These are phyloP conservation scores for Gymnocheta viridis DNA, from an alignment of 2,888 invertebrate species.

Conservation along the genomic window DNA sequence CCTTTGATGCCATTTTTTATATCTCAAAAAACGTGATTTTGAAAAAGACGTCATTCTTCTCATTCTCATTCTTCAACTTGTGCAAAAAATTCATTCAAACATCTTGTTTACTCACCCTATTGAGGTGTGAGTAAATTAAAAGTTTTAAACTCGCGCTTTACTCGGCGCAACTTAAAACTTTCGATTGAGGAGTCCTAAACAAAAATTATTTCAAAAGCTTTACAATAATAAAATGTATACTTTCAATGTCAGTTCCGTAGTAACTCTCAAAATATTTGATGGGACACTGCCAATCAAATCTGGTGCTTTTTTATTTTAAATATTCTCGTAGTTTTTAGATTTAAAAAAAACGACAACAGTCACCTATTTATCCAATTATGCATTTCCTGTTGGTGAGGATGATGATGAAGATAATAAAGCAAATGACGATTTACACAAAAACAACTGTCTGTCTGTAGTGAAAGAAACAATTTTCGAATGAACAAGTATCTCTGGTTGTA, in stretches of 20 bases:
- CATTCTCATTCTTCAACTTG: too few relatives aligned
- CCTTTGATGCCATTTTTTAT: too few relatives aligned
- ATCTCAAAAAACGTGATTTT: too few relatives aligned
- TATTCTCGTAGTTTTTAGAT: constrained; percentile 1
- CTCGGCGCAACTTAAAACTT: too few relatives aligned
- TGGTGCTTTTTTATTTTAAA: constrained; percentile 14
- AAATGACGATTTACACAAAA: constrained; percentile 42
- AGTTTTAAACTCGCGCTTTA: too few relatives aligned
- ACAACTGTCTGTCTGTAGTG: background rate
- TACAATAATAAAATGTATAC: background rate
- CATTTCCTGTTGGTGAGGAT: constrained; percentile 60
- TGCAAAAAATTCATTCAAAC: too few relatives aligned
- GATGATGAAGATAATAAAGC: background rate
- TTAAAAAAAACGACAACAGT: constrained; percentile 21
- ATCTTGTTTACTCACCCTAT: too few relatives aligned
- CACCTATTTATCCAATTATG: constrained; percentile 67
- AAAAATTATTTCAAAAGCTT: too few relatives aligned
- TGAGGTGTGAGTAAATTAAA: too few relatives aligned
- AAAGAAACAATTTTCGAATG: constrained; percentile 51
- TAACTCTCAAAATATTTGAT: background rate
- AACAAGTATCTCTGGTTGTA: constrained; percentile 31
- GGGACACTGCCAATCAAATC: constrained; percentile 18
- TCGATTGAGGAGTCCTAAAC: too few relatives aligned
- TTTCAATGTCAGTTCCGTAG: background rate
- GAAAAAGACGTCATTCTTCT: too few relatives aligned